Conservation (phyloP, 2,113 vertebrate species). For the Crocuta crocuta region DNA sequence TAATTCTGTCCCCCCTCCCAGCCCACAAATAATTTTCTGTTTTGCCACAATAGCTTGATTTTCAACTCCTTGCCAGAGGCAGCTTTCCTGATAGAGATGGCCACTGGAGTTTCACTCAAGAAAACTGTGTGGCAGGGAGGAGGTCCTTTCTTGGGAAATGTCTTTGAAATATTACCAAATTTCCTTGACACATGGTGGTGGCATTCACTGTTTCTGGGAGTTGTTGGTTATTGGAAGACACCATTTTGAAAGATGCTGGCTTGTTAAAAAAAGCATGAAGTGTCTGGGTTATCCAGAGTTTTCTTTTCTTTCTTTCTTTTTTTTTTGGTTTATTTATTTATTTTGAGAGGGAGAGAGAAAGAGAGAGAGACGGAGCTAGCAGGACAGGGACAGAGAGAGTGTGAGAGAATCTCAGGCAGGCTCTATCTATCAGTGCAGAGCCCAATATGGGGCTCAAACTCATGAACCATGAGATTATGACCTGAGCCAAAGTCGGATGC, state of each 20-base stretch:
- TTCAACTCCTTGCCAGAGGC: slow-evolving; percentile 19
- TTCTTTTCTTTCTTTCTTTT: neutral
- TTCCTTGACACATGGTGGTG: neutral
- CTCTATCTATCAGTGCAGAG: too few relatives aligned
- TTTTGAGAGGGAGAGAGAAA: too few relatives aligned
- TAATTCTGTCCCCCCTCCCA: slow-evolving; percentile 49
- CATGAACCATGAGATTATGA: too few relatives aligned
- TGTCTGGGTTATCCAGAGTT: neutral
- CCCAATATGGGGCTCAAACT: too few relatives aligned
- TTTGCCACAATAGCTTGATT: slow-evolving; percentile 49
- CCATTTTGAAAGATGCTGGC: slow-evolving; percentile 30
- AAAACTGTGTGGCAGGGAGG: neutral
- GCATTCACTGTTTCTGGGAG: neutral
- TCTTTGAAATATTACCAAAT: neutral
- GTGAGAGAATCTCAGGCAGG: too few relatives aligned
- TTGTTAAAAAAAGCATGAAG: neutral
- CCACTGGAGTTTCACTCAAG: neutral
- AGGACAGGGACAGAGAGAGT: too few relatives aligned
- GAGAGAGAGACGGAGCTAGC: too few relatives aligned
- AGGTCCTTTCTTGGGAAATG: neutral
- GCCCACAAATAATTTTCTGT: slow-evolving; percentile 63
- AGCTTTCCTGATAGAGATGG: neutral
- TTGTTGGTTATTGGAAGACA: neutral
- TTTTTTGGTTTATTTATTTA: too few relatives aligned
- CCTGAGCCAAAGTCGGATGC: too few relatives aligned